These are phyloP conservation scores for Drosophila fulvimacula DNA, from an alignment of 2,888 invertebrate species.

Conservation along the genomic window DNA sequence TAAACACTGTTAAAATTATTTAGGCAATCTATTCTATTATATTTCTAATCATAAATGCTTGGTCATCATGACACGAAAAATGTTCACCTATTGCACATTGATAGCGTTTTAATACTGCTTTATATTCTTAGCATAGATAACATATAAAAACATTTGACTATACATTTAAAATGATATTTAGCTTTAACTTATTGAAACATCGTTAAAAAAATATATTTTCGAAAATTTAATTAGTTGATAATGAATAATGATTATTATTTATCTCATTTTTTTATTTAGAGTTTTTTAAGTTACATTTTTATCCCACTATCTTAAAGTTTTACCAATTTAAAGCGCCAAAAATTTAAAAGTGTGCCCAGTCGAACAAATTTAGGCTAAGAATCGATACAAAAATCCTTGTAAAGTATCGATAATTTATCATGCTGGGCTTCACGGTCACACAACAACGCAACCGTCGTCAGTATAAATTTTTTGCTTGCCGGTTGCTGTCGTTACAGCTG, in stretches of 20 bases:
- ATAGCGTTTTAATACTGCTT: neutral
- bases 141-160: neutral
- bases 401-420: conserved; percentile 37
- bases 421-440: conserved; percentile 35
- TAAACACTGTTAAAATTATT: neutral
- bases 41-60: neutral
- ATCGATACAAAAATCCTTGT: conserved; percentile 3
- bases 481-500: conserved; percentile 31
- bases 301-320: neutral
- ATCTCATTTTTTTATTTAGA: neutral
- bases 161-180: neutral
- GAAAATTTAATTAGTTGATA: neutral
- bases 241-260: neutral
- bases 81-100: neutral
- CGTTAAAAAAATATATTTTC: neutral
- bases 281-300: neutral
- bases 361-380: neutral
- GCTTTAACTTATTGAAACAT: too few species aligned
- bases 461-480: conserved; percentile 34
- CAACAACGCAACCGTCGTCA: conserved; percentile 39
- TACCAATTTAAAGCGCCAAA: neutral
- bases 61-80: neutral
- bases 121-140: neutral
- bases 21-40: neutral
- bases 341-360: conserved; percentile 21